phyloP scores from a whole-genome alignment of 2,113 vertebrate genomes.

The Melanocharis versteri region DNA sequence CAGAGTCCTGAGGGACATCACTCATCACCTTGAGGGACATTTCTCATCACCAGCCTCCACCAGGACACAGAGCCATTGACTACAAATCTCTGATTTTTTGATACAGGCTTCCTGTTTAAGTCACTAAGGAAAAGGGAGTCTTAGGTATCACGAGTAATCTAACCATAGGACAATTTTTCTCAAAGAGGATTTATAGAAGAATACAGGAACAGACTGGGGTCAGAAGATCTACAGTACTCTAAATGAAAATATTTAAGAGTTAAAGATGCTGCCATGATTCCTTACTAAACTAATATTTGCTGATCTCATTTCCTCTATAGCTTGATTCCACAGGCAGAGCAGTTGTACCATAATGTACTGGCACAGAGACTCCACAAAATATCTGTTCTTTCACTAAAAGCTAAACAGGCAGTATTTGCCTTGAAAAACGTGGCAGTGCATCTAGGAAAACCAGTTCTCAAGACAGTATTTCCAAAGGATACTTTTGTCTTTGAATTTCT shows the following conservation, averaged over 20 bases:
- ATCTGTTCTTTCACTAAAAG: background rate
- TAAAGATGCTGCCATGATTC: background rate
- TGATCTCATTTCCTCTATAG: background rate
- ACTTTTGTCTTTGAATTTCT: background rate
- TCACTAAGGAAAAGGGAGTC: rapidly evolving
- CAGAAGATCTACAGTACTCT: background rate
- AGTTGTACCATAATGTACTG: background rate
- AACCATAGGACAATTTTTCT: background rate
- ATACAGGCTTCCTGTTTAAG: background rate
- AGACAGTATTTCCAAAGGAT: background rate
- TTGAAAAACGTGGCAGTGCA: background rate
- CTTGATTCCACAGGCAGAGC: background rate
- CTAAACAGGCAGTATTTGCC: background rate
- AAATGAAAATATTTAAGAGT: background rate
- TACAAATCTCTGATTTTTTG: background rate
- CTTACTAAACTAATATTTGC: background rate
- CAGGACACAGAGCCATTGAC: background rate
- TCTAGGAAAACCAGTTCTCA: background rate
- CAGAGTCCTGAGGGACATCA: background rate
- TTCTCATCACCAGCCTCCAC: background rate
- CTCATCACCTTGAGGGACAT: background rate
- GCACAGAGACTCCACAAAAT: background rate
- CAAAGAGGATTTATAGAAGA: background rate
- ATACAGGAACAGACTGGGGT: background rate
- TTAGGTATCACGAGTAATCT: background rate